phyloP scores from a whole-genome alignment of 2,888 invertebrate genomes.

The Agonopterix arenella region DNA sequence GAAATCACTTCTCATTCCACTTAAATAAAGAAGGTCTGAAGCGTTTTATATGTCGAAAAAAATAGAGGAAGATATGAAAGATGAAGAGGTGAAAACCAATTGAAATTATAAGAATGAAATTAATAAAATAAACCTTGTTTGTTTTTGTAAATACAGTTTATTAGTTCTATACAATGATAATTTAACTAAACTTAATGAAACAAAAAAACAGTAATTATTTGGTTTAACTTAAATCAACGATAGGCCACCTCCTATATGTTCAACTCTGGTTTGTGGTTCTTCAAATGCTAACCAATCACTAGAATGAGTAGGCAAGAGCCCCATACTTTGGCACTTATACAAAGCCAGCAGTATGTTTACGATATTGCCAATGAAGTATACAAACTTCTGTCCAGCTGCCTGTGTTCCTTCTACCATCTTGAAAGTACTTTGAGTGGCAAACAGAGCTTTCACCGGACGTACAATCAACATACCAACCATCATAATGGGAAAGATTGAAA shows the following conservation, averaged over 20 bases:
- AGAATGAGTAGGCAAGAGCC: conserved; percentile 95
- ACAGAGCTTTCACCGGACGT: conserved; percentile 95
- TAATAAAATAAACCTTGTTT: conserved; percentile 13
- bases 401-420: conserved; percentile 96
- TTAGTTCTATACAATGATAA: conserved; percentile 7
- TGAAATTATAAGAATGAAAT: background rate
- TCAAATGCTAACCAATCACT: conserved; percentile 99
- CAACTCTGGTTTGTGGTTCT: conserved; percentile 90
- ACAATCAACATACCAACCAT: conserved; percentile 99
- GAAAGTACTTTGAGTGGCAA: conserved; percentile 92
- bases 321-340: conserved; percentile 99
- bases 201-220: conserved; percentile 18
- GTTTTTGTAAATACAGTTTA: conserved; percentile 55
- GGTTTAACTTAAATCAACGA: conserved; percentile 69
- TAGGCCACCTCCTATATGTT: conserved; percentile 91
- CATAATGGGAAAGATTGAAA: conserved; percentile 99
- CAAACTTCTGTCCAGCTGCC: conserved; percentile 92
- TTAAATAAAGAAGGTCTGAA: too few species aligned
- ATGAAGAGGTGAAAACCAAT: background rate
- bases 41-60: too few species aligned
- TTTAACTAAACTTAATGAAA: conserved; percentile 39
- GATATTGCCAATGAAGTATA: conserved; percentile 95
- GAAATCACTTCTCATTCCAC: too few species aligned
- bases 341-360: conserved; percentile 93
- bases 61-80: background rate